A percentile compares a stretch with the other conserved stretches of the same genome.
Evolutionary conservation across 2,113 vertebrate species (phyloP).

Genomic region (Sorex fumeus): DNA sequence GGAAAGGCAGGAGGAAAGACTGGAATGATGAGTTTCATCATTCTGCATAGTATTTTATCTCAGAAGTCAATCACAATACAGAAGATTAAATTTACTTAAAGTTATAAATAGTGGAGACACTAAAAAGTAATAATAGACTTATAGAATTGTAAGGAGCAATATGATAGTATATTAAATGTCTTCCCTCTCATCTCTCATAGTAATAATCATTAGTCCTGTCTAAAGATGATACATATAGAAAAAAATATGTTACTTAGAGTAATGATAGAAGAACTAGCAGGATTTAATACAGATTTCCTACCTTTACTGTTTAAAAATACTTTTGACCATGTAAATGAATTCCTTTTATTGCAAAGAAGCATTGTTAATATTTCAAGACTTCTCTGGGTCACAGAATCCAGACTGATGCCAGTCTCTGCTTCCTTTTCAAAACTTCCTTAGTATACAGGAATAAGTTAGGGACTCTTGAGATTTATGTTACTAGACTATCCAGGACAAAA

Average conservation of each 20-base stretch:
- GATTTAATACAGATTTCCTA: neutral
- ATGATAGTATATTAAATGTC: neutral
- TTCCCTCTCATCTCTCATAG: slow-evolving; percentile 3
- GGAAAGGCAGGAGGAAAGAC: neutral
- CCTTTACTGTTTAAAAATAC: too few relatives aligned
- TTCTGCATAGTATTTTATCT: neutral
- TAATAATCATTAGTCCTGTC: neutral
- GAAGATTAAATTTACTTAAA: slow-evolving; percentile 38
- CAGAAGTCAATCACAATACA: slow-evolving; percentile 44
- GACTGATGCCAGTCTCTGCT: neutral
- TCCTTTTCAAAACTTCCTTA: neutral
- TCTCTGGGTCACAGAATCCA: neutral
- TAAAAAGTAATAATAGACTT: neutral
- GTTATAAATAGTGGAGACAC: slow-evolving; percentile 1
- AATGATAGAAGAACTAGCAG: neutral
- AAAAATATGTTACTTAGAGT: neutral
- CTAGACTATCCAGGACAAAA: neutral
- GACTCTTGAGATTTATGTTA: neutral
- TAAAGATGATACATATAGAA: neutral
- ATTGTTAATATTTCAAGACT: neutral
- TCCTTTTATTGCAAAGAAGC: neutral
- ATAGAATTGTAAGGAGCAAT: neutral
- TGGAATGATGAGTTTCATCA: neutral
- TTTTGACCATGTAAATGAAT: neutral
- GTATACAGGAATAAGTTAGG: neutral